These are phyloP conservation scores for Apamea epomidion DNA, from an alignment of 2,888 invertebrate genomes.

Conservation along the genomic window DNA sequence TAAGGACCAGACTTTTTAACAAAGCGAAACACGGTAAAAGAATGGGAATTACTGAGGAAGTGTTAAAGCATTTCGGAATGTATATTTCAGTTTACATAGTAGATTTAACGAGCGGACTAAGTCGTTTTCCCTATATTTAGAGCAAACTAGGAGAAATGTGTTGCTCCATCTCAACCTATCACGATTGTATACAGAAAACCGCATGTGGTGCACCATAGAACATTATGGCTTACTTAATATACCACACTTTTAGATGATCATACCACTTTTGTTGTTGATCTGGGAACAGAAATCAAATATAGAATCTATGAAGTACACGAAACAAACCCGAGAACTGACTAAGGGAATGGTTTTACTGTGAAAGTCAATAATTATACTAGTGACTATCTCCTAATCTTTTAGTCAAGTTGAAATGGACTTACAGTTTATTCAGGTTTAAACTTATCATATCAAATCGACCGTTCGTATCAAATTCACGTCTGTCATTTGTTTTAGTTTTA, in stretches of 20 bases:
- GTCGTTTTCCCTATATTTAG: constrained; percentile 22
- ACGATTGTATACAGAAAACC: constrained; percentile 37
- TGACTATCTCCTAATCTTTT: background rate
- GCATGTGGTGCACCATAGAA: constrained; percentile 35
- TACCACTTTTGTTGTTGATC: background rate
- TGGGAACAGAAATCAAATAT: background rate
- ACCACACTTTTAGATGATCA: constrained; percentile 10
- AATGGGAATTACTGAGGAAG: background rate
- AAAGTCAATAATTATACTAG: background rate
- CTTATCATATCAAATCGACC: background rate
- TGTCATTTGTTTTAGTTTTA: constrained; percentile 8
- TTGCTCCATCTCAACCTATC: constrained; percentile 22
- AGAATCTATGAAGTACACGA: background rate
- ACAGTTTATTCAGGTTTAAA: background rate
- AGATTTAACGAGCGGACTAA: constrained; percentile 3
- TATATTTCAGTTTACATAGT: constrained; percentile 4
- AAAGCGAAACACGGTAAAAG: constrained; percentile 1
- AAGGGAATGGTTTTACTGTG: background rate
- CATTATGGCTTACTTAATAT: constrained; percentile 23
- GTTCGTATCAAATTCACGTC: background rate
- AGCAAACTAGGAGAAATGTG: constrained; percentile 30
- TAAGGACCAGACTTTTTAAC: background rate
- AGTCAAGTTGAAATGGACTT: background rate
- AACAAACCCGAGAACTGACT: background rate
- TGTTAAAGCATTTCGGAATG: background rate